phyloP scores from a whole-genome alignment of 1,140 invertebrate genomes.

The Nephila pilipes region DNA sequence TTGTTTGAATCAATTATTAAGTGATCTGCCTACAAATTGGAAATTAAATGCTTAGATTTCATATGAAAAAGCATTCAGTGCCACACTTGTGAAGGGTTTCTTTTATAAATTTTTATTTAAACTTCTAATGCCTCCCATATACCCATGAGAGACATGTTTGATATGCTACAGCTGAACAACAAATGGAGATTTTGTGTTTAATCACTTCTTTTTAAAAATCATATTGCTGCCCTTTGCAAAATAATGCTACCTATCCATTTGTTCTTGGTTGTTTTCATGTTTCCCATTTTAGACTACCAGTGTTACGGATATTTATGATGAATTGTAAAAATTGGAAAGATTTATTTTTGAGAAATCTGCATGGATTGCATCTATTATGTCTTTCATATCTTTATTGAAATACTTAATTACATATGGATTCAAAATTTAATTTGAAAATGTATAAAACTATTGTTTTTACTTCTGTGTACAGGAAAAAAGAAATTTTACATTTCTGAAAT shows the following conservation, averaged over 20 bases:
- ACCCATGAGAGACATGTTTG: neutral
- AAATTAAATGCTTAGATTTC: slow-evolving; percentile 64
- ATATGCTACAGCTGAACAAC: neutral
- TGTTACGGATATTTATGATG: neutral
- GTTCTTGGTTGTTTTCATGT: neutral
- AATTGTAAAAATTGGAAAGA: neutral
- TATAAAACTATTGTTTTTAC: neutral
- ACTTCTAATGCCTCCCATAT: slow-evolving; percentile 10
- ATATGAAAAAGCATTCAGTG: slow-evolving; percentile 68
- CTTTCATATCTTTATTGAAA: slow-evolving; percentile 19
- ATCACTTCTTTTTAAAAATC: neutral
- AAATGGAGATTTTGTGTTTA: neutral
- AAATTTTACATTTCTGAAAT: neutral
- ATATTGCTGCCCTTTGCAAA: neutral
- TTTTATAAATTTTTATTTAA: slow-evolving; percentile 52
- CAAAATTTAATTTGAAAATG: neutral
- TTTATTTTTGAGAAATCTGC: neutral
- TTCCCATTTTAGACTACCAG: neutral
- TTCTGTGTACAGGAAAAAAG: slow-evolving; percentile 3
- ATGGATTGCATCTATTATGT: neutral
- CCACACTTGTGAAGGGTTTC: slow-evolving; percentile 70
- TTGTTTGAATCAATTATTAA: slow-evolving; percentile 63
- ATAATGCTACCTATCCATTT: neutral
- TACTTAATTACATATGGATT: slow-evolving; percentile 4
- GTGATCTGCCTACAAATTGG: slow-evolving; percentile 70